phyloP scores from a whole-genome alignment of 1,140 invertebrate genomes.

The Goniozus legneri region DNA sequence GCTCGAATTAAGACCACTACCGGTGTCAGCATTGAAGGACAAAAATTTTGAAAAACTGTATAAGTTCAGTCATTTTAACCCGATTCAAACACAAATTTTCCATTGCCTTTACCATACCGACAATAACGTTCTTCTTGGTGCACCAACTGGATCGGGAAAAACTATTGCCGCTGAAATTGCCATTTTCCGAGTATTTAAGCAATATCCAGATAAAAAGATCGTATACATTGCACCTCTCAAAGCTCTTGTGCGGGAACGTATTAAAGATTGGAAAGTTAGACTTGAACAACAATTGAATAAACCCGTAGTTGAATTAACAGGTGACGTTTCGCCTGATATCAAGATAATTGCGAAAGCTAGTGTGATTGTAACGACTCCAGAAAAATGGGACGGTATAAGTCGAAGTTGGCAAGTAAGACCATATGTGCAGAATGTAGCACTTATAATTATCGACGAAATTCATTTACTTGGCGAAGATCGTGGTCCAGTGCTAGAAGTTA shows the following conservation, averaged over 20 bases:
- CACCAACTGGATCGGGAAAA: slow-evolving; percentile 98
- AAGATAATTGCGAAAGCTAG: slow-evolving; percentile 78
- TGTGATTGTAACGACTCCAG: slow-evolving; percentile 97
- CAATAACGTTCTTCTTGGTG: slow-evolving; percentile 90
- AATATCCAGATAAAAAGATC: slow-evolving; percentile 81
- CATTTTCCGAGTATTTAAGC: slow-evolving; percentile 89
- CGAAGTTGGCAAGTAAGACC: slow-evolving; percentile 94
- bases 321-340: slow-evolving; percentile 92
- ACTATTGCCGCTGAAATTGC: slow-evolving; percentile 97
- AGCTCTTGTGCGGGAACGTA: slow-evolving; percentile 93
- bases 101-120: slow-evolving; percentile 95
- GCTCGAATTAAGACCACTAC: slow-evolving; percentile 85
- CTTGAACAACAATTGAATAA: slow-evolving; percentile 76
- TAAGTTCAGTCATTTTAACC: slow-evolving; percentile 94
- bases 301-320: slow-evolving; percentile 94
- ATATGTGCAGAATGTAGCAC: slow-evolving; percentile 88
- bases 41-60: slow-evolving; percentile 78
- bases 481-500: slow-evolving; percentile 81
- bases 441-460: slow-evolving; percentile 98
- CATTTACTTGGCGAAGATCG: slow-evolving; percentile 91
- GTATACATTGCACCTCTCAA: slow-evolving; percentile 99
- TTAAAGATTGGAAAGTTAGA: slow-evolving; percentile 90
- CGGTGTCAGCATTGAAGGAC: slow-evolving; percentile 79
- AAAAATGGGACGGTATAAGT: slow-evolving; percentile 99
- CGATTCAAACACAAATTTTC: slow-evolving; percentile 98